Conservation (phyloP, 2,113 vertebrate genomes). For the Bufo bufo region DNA sequence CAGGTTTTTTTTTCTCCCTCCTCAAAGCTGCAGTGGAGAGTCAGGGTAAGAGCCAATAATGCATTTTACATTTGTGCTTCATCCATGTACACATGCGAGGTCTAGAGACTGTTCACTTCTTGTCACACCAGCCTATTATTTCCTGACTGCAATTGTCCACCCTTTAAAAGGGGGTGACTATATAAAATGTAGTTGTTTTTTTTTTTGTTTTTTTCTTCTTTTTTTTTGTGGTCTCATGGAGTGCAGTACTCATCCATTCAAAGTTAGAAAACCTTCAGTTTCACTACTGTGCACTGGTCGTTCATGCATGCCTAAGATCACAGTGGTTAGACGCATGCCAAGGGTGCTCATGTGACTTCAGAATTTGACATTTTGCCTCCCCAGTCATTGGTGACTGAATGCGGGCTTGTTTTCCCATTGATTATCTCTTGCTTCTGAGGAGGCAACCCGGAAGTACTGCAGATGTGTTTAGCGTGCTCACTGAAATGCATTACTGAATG, state of each 20-base stretch:
- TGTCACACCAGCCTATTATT: neutral
- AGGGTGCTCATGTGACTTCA: neutral
- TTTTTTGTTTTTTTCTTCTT: neutral
- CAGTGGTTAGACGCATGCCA: neutral
- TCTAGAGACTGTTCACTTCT: neutral
- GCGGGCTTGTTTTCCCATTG: neutral
- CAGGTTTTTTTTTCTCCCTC: constrained; percentile 5
- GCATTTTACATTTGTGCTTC: constrained; percentile 21
- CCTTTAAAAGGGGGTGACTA: neutral
- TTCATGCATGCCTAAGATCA: neutral
- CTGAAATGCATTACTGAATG: neutral
- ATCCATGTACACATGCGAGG: neutral
- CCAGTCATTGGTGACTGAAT: neutral
- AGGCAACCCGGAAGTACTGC: neutral
- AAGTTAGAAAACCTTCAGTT: neutral
- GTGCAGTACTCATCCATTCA: neutral
- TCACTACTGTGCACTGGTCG: neutral
- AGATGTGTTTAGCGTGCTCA: neutral
- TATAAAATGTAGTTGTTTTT: neutral
- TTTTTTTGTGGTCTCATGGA: neutral
- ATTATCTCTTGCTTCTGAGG: neutral
- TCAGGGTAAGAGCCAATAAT: constrained; percentile 20
- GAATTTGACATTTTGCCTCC: neutral
- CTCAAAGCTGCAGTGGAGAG: constrained; percentile 25
- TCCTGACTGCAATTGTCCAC: neutral